These are phyloP conservation scores for Xanthia togata DNA, from an alignment of 2,888 invertebrate genomes.

Conservation along the genomic window DNA sequence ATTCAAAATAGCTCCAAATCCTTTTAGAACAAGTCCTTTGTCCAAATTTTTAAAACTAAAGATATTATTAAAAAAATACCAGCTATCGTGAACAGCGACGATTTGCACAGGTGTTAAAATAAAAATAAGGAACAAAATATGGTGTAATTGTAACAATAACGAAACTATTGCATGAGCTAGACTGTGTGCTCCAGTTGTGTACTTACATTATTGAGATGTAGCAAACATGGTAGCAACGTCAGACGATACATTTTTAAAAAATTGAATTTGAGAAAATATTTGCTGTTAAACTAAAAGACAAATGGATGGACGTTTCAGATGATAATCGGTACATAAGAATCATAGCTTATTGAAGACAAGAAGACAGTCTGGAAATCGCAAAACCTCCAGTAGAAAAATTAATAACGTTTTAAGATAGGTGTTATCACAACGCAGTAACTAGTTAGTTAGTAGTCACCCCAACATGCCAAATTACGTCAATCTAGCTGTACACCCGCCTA, in stretches of 20 bases:
- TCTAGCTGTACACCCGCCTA: neutral
- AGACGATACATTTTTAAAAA: constrained; percentile 19
- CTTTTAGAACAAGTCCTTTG: neutral
- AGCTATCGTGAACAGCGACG: constrained; percentile 52
- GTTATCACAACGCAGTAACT: neutral
- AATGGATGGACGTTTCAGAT: neutral
- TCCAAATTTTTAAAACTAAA: constrained; percentile 7
- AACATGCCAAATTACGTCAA: neutral
- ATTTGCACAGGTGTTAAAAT: constrained; percentile 69
- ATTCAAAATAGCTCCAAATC: neutral
- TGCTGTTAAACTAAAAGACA: constrained; percentile 8
- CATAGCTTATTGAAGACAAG: neutral
- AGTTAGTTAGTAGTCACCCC: neutral
- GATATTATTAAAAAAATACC: constrained; percentile 29
- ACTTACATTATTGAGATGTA: constrained; percentile 43
- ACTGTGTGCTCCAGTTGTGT: constrained; percentile 41
- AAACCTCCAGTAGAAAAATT: neutral
- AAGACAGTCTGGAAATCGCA: neutral
- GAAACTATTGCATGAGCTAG: constrained; percentile 58
- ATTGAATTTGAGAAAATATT: constrained; percentile 38
- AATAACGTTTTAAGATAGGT: neutral
- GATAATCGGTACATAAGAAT: neutral
- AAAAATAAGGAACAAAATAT: constrained; percentile 34
- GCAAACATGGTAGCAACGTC: constrained; percentile 36
- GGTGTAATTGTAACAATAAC: constrained; percentile 52